Base-by-base conservation (phyloP, 2,113 vertebrate species). In the Gadus chalcogrammus region DNA sequence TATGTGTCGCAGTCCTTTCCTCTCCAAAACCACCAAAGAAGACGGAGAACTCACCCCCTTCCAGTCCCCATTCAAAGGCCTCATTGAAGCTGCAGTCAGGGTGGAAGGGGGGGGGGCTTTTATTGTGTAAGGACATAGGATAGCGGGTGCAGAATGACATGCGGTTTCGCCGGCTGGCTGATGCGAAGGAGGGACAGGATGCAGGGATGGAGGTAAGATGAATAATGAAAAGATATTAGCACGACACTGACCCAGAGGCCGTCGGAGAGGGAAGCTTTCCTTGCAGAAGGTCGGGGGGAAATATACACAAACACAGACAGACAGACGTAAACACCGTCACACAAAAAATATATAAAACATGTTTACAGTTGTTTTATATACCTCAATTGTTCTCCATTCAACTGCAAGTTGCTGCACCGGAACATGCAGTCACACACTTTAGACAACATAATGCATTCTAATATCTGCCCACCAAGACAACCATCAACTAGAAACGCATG, bases 71-170 rank as follows among this genome's bases (percentile, higher is more conserved):
- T 68, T 82, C 78, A 78, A 72, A 74, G 73, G 38, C 61, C 66
- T 65, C 27, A 24, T 6, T 69, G 75, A 72, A 48, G 42, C 79
- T 75, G 0, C 62, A 42, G 71, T 58, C 31, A 13, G 68, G 60
- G 38, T 63, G 69, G 1, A 15, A 16, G 61, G 61, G 42, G 42
- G 42, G 42, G 42, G 42, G 42, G 42, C 3, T 67, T 24, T 20
- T 87, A 79, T 85, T 85, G 83, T 79, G 70, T 85, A 79, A 71
- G 82, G 83, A 82, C 79, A 85, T 75, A 78, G 64, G 63, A 64
- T 62, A 58, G 35, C 79, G 77, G 69, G 12, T 75, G 73, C 68
- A 55, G 69, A 71, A 56, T 65, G 68, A 72, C 75, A 73, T 81
- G 74, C 69, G 84, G 84, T 79, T 85, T 84, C 80, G 76, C 66